These are phyloP conservation scores for Hemibates koningsi DNA, from an alignment of 2,113 vertebrate species.

Conservation along the genomic window DNA sequence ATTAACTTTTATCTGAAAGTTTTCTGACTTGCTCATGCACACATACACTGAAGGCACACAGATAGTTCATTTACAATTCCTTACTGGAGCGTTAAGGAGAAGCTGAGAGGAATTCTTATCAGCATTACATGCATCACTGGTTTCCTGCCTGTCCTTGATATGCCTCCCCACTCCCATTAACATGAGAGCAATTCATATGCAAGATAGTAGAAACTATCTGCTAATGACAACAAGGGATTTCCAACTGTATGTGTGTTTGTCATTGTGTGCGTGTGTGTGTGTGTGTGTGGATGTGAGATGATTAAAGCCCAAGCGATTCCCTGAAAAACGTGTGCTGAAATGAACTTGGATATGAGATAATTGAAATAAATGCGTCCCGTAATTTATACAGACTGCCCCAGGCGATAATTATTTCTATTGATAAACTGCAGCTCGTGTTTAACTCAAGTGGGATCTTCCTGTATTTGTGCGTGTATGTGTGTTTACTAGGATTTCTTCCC, in stretches of 20 bases:
- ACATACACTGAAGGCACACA: conserved; percentile 11
- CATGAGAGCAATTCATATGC: conserved; percentile 60
- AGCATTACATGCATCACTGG: conserved; percentile 49
- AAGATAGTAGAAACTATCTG: conserved; percentile 39
- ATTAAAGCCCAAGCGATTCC: background rate
- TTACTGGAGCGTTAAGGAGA: conserved; percentile 29
- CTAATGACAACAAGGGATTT: conserved; percentile 41
- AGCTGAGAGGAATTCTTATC: conserved; percentile 57
- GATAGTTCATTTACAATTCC: conserved; percentile 37
- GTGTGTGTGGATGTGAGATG: background rate
- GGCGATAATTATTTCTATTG: conserved; percentile 58
- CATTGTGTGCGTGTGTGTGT: background rate
- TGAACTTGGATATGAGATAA: conserved; percentile 57
- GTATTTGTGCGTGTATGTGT: background rate
- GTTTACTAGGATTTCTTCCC: background rate
- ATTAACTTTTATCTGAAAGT: conserved; percentile 11
- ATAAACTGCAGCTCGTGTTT: conserved; percentile 47
- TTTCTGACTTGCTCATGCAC: background rate
- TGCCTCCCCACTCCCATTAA: conserved; percentile 53
- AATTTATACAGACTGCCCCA: conserved; percentile 52
- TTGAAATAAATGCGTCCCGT: conserved; percentile 55
- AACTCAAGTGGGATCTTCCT: conserved; percentile 2
- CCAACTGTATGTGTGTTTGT: background rate
- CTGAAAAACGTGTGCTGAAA: conserved; percentile 42
- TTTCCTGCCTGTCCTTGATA: conserved; percentile 58